These are phyloP conservation scores for Paradoxurus hermaphroditus DNA, from an alignment of 2,113 vertebrate species.

Conservation along the genomic window DNA sequence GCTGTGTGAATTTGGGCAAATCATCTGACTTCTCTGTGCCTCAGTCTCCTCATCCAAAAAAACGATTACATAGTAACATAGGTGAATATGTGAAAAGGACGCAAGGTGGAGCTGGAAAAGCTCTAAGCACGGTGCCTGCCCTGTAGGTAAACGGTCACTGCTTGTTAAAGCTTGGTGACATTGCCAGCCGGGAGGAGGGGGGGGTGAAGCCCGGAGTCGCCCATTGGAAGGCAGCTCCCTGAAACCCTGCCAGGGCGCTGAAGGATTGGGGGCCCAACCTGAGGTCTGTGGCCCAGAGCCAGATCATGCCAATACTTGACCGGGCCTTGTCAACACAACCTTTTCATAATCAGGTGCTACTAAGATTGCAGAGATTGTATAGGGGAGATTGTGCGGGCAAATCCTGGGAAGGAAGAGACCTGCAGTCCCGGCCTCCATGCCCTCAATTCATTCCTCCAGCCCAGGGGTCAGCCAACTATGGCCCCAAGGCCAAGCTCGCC, in stretches of 20 bases:
- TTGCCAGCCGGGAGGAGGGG: neutral
- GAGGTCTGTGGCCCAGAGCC: neutral
- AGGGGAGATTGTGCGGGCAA: neutral
- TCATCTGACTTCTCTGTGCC: neutral
- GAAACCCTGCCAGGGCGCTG: neutral
- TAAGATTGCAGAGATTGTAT: neutral
- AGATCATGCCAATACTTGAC: neutral
- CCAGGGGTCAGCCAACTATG: neutral
- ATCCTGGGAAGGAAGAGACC: neutral
- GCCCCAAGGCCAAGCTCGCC: neutral
- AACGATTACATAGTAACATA: neutral
- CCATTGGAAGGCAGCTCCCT: neutral
- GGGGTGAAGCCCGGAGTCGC: neutral
- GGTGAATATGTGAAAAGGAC: neutral
- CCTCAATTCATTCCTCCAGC: neutral
- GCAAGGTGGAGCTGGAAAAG: fast-evolving
- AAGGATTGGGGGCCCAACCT: neutral
- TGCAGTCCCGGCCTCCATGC: too few relatives aligned
- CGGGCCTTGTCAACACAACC: neutral
- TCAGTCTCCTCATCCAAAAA: neutral
- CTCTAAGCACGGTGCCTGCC: neutral
- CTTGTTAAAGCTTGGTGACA: neutral
- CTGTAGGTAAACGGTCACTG: neutral
- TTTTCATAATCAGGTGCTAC: neutral
- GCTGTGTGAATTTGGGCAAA: neutral